Evolutionary conservation across 2,797 vertebrate species (phyloP).

Genomic region (Hemibagrus guttatus): DNA sequence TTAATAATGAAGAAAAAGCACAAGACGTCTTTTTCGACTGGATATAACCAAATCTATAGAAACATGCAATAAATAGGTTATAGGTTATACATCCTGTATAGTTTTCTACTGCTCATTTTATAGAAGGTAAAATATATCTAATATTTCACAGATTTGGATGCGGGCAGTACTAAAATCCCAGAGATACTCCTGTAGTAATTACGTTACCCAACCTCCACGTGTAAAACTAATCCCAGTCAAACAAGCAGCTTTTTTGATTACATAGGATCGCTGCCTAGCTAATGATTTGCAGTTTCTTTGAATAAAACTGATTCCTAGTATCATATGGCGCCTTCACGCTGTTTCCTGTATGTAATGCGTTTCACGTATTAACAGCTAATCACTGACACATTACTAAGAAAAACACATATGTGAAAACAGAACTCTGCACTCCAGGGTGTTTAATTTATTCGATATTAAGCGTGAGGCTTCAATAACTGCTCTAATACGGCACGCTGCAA

Average conservation of each 20-base stretch:
- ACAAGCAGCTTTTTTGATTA: neutral
- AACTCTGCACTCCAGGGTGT: neutral
- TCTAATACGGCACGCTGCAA: neutral
- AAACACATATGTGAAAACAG: neutral
- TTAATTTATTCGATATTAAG: conserved; percentile 5
- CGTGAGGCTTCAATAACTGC: conserved; percentile 21
- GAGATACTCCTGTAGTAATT: neutral
- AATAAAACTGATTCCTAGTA: neutral
- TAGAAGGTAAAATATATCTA: neutral
- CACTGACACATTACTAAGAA: neutral
- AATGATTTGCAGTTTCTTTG: neutral
- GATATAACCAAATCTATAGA: neutral
- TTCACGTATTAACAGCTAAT: neutral
- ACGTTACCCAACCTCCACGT: neutral
- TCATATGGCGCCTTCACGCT: neutral
- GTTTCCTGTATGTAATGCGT: neutral
- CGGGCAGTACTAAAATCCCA: neutral
- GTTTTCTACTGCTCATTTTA: neutral
- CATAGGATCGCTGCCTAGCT: neutral
- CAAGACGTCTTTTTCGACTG: neutral
- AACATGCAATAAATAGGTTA: too few relatives aligned
- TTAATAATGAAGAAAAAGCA: neutral
- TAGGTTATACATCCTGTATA: neutral
- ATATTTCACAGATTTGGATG: neutral
- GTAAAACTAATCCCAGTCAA: neutral